These are phyloP conservation scores for Drosophila macrospina DNA, from an alignment of 2,888 invertebrate species.

Conservation along the genomic window DNA sequence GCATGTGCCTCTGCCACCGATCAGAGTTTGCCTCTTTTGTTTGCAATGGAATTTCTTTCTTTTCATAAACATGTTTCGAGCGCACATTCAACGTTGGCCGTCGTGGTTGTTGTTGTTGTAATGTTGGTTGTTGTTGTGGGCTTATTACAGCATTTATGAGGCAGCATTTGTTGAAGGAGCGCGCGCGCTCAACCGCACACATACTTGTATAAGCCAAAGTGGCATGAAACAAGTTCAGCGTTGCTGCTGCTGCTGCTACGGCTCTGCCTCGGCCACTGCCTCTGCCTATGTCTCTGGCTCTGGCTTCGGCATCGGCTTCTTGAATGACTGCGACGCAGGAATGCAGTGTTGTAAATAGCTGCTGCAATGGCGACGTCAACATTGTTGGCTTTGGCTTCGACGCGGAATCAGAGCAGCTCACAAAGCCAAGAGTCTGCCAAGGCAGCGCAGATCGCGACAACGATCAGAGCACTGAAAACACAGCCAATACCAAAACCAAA, in stretches of 20 bases:
- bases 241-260: constrained; percentile 23
- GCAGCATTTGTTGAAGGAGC: constrained; percentile 61
- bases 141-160: constrained; percentile 79
- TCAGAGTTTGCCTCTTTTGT: constrained; percentile 64
- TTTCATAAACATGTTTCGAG: constrained; percentile 80
- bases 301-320: constrained; percentile 58
- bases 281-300: constrained; percentile 16
- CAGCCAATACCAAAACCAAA: constrained; percentile 29
- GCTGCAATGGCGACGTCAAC: constrained; percentile 55
- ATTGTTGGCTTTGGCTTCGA: constrained; percentile 65
- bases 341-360: constrained; percentile 77
- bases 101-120: constrained; percentile 36
- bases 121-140: constrained; percentile 49
- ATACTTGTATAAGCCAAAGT: constrained; percentile 62
- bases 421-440: constrained; percentile 41
- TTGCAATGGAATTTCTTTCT: constrained; percentile 83
- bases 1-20: constrained; percentile 56
- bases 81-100: constrained; percentile 37
- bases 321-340: constrained; percentile 76
- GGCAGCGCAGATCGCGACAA: constrained; percentile 72
- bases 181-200: constrained; percentile 61
- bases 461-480: constrained; percentile 58
- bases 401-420: constrained; percentile 71
- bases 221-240: constrained; percentile 75
- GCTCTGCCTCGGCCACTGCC: constrained; percentile 21